A percentile compares a stretch with the other conserved stretches of the same genome.
phyloP scores from a whole-genome alignment of 2,113 vertebrate species.

The Blennius ocellaris region DNA sequence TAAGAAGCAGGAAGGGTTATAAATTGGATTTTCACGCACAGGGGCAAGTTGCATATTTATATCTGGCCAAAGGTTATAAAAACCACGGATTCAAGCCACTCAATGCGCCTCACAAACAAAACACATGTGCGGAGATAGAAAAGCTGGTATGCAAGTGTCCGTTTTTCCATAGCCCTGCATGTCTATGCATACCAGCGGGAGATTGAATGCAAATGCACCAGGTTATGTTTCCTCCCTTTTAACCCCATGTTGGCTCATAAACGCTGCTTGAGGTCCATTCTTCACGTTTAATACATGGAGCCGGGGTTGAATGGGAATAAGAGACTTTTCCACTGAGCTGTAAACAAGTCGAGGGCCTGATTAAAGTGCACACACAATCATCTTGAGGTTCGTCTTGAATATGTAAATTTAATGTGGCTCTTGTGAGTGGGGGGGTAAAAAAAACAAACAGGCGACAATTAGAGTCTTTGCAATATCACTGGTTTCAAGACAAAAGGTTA shows the following conservation, averaged over 20 bases:
- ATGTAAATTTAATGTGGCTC: not conserved
- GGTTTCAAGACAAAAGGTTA: slow-evolving; percentile 4
- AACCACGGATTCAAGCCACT: too few relatives aligned
- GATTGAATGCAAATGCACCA: not conserved
- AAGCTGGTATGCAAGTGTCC: too few relatives aligned
- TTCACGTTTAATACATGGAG: slow-evolving; percentile 3
- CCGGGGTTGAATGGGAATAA: not conserved
- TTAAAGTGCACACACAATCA: slow-evolving; percentile 12
- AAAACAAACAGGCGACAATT: slow-evolving; percentile 5
- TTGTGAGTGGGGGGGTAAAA: not conserved
- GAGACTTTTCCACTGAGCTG: not conserved
- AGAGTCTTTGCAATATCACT: not conserved
- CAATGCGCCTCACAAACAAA: too few relatives aligned
- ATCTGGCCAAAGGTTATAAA: too few relatives aligned
- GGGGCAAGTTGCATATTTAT: too few relatives aligned
- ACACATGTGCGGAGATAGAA: too few relatives aligned
- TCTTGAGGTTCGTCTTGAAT: not conserved
- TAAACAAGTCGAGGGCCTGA: not conserved
- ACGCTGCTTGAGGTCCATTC: slow-evolving; percentile 10
- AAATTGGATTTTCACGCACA: too few relatives aligned
- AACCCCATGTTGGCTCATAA: slow-evolving; percentile 10
- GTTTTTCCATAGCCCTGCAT: too few relatives aligned
- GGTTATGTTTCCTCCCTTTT: slow-evolving; percentile 2
- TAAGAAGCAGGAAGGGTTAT: too few relatives aligned
- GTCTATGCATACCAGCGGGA: not conserved